Evolutionary conservation across 2,888 invertebrate genomes (phyloP), one percentile per base, ranked within the genome.

Genomic region (Troides aeacus): DNA sequence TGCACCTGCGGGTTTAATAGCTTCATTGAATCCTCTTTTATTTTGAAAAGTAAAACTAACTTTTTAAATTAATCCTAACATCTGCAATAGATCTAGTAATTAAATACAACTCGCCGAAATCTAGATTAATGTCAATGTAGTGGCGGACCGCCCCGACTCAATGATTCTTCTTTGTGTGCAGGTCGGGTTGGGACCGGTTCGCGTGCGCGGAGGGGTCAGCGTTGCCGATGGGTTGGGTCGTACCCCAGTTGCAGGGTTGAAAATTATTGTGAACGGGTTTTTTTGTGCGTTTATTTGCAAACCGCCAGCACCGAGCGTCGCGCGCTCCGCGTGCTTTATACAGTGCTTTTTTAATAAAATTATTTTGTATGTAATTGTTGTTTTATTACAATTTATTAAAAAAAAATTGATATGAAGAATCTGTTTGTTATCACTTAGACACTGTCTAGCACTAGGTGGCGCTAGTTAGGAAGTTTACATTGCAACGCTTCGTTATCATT

Each of bases 211-310:
- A 91, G 68, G 95, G 95, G 6, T 93, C 94, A 5, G 80, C 93
- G 24, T 89, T 97, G 74, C 97, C 97, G 12, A 78, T 94, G 50
- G 95, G 96, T 0, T 97, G 96, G 96, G 93, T 96, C 24, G 79
- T 95, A 53, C 96, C 93, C 1, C 30, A 64, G 12, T 36, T 66
- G 63, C 36, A 66, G 42, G 46, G 30, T 56, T 63, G 68, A 68
- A 7, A 46, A n/a, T 42, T 53, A 50, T 53, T 58, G 53, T 21
- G 39, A 30, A 57, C 15, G n/a, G 36, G 30, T 58, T 61, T 59
- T 59, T 57, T 30, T 64, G 39, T 56, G 39, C 21, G 30, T 59
- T 68, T 23, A 53, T 57, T 68, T 64, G 58, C 58, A 62, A 24
- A 18, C 53, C 39, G 17, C 10, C 15, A 17, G 23, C 0, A 59